Evolutionary conservation across 2,113 vertebrate species (phyloP), one percentile per base, ranked within the genome.

Genomic region (Oreotrochilus melanogaster): DNA sequence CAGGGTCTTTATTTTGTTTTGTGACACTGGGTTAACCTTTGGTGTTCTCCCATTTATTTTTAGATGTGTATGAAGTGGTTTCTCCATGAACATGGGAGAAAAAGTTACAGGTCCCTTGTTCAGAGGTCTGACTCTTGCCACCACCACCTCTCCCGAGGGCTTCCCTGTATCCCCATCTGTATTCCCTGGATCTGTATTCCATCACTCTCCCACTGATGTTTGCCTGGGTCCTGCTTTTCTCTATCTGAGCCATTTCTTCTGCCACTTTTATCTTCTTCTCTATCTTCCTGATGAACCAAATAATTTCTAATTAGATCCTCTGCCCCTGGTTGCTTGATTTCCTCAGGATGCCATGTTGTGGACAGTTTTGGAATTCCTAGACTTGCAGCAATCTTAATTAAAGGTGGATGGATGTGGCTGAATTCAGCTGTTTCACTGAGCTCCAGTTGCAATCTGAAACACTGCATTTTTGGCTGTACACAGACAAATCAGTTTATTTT

Each of bases 21-120:
- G 16, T 79, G 90, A 51, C 17, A 14, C 13, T 0, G 0, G 22
- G 47, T 79, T 86, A 75, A 61, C 50, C 58, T 81, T 51, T 45
- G 48, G 1, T 48, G 13, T 18, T 27, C 31, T 43, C 18, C 43
- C 1, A 0, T 22, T 89, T 5, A 0, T 45, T 25, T 53, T 87
- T 48, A 67, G 56, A 27, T 33, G 23, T 0, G 17, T 15, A 11
- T 23, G 9, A 14, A 47, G 6, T 11, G 23, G 7, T 24, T 19
- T 62, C 33, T 78, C 43, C 65, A 15, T 24, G 9, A 43, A 1
- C 10, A 24, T 6, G 18, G 53, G 43, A 70, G 37, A 37, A 53
- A 43, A 70, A 19, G 25, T 39, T 11, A 39, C 39, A 39, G 47
- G 25, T 3, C 9, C 5, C 28, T 62, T 31, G 54, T 16, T 18